These are phyloP conservation scores for Gallinago paraguaiae DNA, from an alignment of 2,113 vertebrate species.

Conservation along the genomic window DNA sequence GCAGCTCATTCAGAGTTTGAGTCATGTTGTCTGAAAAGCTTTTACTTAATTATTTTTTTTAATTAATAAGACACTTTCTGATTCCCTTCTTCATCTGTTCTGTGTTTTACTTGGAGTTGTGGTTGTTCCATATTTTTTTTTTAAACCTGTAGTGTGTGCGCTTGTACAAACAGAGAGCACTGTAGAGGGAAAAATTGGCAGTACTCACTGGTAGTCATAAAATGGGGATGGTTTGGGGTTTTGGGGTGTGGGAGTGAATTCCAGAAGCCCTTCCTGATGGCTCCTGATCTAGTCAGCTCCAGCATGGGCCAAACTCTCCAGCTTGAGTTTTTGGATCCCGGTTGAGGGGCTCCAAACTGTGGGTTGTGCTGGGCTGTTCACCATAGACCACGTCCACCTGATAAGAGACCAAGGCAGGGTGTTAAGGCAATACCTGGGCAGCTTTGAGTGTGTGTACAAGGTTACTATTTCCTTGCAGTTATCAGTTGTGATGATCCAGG, in stretches of 20 bases:
- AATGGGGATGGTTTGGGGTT: background rate
- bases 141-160: background rate
- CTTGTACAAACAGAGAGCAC: background rate
- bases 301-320: fast-evolving
- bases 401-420: background rate
- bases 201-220: background rate
- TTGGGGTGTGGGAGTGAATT: background rate
- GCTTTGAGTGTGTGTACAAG: background rate
- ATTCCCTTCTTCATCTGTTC: slow-evolving; percentile 26
- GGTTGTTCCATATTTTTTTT: background rate
- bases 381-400: background rate
- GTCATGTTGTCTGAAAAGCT: slow-evolving; percentile 48
- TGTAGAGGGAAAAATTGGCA: background rate
- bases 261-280: background rate
- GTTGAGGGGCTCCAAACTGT: background rate
- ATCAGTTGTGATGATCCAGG: background rate
- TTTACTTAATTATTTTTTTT: slow-evolving; percentile 62
- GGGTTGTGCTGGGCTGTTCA: background rate
- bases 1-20: slow-evolving; percentile 47
- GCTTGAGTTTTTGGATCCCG: background rate
- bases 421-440: background rate
- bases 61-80: slow-evolving; percentile 50
- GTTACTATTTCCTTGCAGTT: background rate
- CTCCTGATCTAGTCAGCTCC: background rate
- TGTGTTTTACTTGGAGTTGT: slow-evolving; percentile 27